A percentile compares a stretch with the other conserved stretches of the same genome.
Evolutionary conservation across 2,888 invertebrate species (phyloP).

Genomic region (Drosophila setosimentum): DNA sequence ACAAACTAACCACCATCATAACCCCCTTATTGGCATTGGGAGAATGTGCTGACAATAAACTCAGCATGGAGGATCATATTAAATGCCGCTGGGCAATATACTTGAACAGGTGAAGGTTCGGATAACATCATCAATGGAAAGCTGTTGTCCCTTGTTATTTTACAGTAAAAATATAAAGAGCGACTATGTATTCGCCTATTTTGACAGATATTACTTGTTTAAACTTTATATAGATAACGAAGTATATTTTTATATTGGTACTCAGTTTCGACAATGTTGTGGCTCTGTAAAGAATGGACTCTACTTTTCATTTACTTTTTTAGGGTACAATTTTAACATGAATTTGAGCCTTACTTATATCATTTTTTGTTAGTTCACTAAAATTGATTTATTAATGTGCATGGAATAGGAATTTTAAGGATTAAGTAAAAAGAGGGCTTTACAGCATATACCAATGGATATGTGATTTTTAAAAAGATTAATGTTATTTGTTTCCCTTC

Average conservation of each 20-base stretch:
- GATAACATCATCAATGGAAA: not conserved
- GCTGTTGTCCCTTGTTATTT: not conserved
- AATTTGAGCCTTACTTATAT: not conserved
- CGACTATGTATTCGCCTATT: not conserved
- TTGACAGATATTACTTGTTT: not conserved
- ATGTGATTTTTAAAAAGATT: constrained; percentile 12
- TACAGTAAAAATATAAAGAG: not conserved
- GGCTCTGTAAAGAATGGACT: no score
- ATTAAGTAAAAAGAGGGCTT: constrained; percentile 7
- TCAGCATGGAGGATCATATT: constrained; percentile 23
- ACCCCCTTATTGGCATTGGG: not conserved
- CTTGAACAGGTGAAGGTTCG: constrained; percentile 12
- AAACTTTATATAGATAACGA: not conserved
- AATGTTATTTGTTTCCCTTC: constrained; percentile 3
- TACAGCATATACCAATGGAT: not conserved
- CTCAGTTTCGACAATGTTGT: not conserved
- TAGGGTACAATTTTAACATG: not conserved
- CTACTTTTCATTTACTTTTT: not conserved
- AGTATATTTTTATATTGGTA: not conserved
- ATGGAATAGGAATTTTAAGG: not conserved
- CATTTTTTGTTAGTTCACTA: not conserved
- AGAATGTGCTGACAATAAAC: constrained; percentile 34
- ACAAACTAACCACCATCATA: not conserved
- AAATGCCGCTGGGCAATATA: constrained; percentile 17
- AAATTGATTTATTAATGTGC: not conserved